Conservation (phyloP, 2,113 vertebrate genomes). For the Perca flavescens region DNA sequence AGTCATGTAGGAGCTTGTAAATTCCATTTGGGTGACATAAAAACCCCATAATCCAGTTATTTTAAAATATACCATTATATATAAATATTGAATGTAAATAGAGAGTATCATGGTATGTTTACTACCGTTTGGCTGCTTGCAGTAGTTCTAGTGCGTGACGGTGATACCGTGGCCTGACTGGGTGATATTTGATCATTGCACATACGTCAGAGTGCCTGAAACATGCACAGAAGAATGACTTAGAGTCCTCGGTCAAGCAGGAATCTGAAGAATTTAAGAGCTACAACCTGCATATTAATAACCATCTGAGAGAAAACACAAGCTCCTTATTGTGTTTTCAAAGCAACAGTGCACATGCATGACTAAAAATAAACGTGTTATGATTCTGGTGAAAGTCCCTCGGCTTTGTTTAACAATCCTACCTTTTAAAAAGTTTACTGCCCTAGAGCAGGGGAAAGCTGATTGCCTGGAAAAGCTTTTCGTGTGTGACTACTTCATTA, state of each 20-base stretch:
- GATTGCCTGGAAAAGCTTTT: constrained; percentile 58
- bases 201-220: constrained; percentile 56
- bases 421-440: too few species aligned
- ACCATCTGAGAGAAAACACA: constrained; percentile 31
- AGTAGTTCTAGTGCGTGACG: background rate
- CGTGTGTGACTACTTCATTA: constrained; percentile 37
- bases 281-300: constrained; percentile 32
- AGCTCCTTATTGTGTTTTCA: constrained; percentile 11
- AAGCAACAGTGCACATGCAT: background rate
- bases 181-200: constrained; percentile 36
- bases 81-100: background rate
- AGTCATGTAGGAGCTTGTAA: background rate
- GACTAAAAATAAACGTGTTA: constrained; percentile 66
- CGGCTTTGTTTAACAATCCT: constrained; percentile 51
- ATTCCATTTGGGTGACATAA: background rate
- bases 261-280: constrained; percentile 55
- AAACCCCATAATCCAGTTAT: background rate
- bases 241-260: background rate
- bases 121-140: background rate
- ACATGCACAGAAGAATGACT: constrained; percentile 35
- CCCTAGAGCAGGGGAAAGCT: constrained; percentile 25
- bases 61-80: too few species aligned
- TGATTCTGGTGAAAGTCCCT: constrained; percentile 29
- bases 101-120: background rate
- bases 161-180: constrained; percentile 18